Evolutionary conservation across 1,140 invertebrate genomes (phyloP).

Genomic region (Drosophila sp.): DNA sequence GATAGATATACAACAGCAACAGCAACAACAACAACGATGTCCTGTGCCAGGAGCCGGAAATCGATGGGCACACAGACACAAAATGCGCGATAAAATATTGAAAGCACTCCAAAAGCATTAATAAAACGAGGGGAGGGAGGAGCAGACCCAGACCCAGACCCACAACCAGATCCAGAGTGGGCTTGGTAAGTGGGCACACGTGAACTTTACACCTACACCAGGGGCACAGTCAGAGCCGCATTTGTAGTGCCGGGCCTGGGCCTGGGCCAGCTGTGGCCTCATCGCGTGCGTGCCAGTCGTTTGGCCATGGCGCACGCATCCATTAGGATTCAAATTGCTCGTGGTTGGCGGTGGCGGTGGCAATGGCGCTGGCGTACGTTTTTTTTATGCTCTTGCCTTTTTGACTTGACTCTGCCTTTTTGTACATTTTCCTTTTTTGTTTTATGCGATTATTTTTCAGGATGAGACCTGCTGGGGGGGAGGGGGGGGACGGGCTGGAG

Average conservation of each 20-base stretch:
- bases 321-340: conserved; percentile 79
- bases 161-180: conserved; percentile 16
- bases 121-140: conserved; percentile 55
- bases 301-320: conserved; percentile 71
- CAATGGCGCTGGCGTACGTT: background rate
- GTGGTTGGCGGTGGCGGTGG: conserved; percentile 51
- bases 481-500: background rate
- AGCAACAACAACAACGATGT: conserved; percentile 10
- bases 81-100: conserved; percentile 77
- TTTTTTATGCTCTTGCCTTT: conserved; percentile 73
- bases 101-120: conserved; percentile 80
- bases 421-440: conserved; percentile 21
- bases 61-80: conserved; percentile 49
- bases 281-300: conserved; percentile 75
- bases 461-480: background rate
- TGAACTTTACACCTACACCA: conserved; percentile 75
- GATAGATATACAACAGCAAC: conserved; percentile 44
- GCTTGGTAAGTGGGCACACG: conserved; percentile 76
- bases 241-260: conserved; percentile 13
- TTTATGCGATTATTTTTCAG: conserved; percentile 35
- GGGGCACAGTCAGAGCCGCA: conserved; percentile 22
- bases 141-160: background rate
- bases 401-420: conserved; percentile 45
- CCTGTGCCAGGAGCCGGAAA: conserved; percentile 36
- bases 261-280: conserved; percentile 47